Evolutionary conservation across 2,113 vertebrate species (phyloP).

Genomic region (Campylorhamphus procurvoides): DNA sequence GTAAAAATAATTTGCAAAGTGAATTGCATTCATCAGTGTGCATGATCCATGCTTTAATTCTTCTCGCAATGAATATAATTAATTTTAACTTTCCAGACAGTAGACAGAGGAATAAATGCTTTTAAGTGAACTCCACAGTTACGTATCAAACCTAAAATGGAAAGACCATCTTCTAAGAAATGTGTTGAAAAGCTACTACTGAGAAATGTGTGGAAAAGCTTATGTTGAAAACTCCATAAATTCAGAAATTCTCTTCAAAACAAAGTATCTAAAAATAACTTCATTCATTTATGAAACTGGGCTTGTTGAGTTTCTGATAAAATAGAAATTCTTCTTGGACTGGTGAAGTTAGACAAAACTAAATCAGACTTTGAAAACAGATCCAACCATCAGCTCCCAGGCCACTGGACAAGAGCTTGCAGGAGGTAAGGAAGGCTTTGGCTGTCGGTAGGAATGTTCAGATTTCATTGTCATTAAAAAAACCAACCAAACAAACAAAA

Average conservation of each 20-base stretch:
- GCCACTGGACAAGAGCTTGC: background rate
- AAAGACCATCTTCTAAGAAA: background rate
- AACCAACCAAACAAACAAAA: background rate
- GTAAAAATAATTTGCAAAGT: constrained; percentile 44
- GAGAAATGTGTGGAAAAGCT: constrained; percentile 1
- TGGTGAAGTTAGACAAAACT: background rate
- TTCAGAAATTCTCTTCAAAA: constrained; percentile 4
- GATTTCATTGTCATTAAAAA: background rate
- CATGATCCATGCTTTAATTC: background rate
- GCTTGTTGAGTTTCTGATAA: background rate
- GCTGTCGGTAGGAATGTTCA: background rate
- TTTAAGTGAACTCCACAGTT: constrained; percentile 5
- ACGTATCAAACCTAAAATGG: constrained; percentile 32
- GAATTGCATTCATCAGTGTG: background rate
- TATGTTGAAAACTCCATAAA: background rate
- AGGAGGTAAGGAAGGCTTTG: background rate
- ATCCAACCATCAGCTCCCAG: background rate
- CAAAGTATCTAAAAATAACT: background rate
- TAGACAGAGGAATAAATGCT: constrained; percentile 33
- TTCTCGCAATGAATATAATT: constrained; percentile 25
- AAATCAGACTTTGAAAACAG: background rate
- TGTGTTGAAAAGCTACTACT: constrained; percentile 9
- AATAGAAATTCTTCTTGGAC: constrained; percentile 4
- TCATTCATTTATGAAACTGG: background rate
- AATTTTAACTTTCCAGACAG: constrained; percentile 9